Evolutionary conservation across 2,797 vertebrate species (phyloP).

Genomic region (Eulemur rubriventer): DNA sequence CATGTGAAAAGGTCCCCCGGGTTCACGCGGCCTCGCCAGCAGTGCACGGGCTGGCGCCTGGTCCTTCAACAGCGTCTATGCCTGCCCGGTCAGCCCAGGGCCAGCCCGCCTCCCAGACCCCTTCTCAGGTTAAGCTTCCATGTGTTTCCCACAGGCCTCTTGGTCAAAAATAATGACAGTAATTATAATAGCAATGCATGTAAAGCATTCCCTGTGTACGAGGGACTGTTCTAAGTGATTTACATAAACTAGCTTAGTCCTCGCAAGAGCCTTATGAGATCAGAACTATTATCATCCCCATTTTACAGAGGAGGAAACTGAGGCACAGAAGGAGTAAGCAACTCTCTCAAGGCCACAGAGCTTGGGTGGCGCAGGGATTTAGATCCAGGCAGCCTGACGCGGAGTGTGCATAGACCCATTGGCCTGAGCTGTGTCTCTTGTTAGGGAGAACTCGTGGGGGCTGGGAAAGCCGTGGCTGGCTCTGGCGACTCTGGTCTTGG

Average conservation of each 20-base stretch:
- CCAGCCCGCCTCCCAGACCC: too few species aligned
- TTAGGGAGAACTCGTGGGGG: rapidly evolving
- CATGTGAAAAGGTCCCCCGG: neutral
- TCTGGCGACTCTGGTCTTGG: neutral
- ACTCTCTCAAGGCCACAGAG: neutral
- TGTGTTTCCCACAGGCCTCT: neutral
- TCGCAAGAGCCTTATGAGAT: neutral
- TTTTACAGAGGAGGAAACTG: neutral
- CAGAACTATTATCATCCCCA: neutral
- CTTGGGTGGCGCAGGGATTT: neutral
- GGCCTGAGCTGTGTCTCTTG: rapidly evolving
- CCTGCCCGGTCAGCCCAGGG: neutral
- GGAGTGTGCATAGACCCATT: neutral
- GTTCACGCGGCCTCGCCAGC: neutral
- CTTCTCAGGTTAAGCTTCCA: neutral
- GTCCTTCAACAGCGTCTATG: neutral
- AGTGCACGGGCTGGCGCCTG: rapidly evolving
- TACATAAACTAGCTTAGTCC: neutral
- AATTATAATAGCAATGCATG: too few species aligned
- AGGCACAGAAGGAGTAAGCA: neutral
- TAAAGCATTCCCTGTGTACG: rapidly evolving
- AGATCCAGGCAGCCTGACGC: neutral
- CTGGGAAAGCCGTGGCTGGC: neutral
- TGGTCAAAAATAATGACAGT: neutral
- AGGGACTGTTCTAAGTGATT: neutral